Conservation (phyloP, 2,797 vertebrate species). For the Ctenochaetus hawaiiensis region DNA sequence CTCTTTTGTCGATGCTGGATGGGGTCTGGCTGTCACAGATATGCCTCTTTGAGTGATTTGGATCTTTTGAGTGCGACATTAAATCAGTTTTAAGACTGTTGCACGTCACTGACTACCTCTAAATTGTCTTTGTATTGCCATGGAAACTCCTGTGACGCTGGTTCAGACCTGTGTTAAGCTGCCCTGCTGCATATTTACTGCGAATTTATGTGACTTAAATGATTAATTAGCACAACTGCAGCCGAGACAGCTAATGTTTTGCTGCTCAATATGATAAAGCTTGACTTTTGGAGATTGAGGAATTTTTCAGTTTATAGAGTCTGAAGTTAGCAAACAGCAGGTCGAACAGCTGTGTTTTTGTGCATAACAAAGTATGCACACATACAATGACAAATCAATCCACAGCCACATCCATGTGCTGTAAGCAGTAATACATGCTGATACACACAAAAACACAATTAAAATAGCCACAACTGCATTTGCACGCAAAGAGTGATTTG, state of each 20-base stretch:
- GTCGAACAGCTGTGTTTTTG: conserved; percentile 11
- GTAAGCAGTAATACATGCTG: conserved; percentile 19
- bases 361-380: conserved; percentile 1
- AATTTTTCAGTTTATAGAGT: conserved; percentile 20
- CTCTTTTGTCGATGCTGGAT: not conserved
- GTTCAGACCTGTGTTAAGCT: not conserved
- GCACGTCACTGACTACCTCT: not conserved
- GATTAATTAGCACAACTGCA: not conserved
- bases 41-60: conserved; percentile 1
- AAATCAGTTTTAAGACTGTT: not conserved
- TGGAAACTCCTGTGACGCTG: not conserved
- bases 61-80: not conserved
- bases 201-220: not conserved
- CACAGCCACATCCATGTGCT: conserved; percentile 1
- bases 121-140: not conserved
- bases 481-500: conserved; percentile 37
- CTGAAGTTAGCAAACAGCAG: not conserved
- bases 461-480: conserved; percentile 15
- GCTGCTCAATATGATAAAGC: not conserved
- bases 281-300: conserved; percentile 13
- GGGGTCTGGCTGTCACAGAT: not conserved
- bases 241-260: not conserved
- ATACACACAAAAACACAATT: conserved; percentile 17
- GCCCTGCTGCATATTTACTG: not conserved
- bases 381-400: conserved; percentile 13